phyloP scores from a whole-genome alignment of 2,888 invertebrate species.

The Coenonympha arcania region DNA sequence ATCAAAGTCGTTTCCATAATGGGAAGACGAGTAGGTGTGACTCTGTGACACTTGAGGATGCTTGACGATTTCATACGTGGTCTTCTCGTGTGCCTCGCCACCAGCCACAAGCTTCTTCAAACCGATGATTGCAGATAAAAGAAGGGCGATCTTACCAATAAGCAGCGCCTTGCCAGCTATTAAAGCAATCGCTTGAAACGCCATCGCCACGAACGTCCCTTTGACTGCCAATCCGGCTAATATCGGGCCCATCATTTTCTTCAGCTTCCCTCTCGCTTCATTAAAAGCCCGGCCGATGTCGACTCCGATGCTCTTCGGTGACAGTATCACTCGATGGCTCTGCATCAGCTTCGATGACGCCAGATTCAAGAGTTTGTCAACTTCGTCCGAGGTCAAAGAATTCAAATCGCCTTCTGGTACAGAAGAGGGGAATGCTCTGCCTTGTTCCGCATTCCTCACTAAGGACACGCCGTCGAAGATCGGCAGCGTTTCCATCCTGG shows the following conservation, averaged over 20 bases:
- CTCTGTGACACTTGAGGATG: conserved; percentile 87
- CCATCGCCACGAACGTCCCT: conserved; percentile 81
- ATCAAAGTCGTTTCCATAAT: conserved; percentile 77
- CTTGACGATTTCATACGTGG: conserved; percentile 88
- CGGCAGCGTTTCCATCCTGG: conserved; percentile 76
- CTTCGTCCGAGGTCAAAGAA: conserved; percentile 73
- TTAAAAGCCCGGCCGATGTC: conserved; percentile 64
- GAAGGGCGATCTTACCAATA: conserved; percentile 87
- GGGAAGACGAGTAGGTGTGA: conserved; percentile 81
- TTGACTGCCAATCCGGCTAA: conserved; percentile 81
- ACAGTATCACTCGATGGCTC: conserved; percentile 74
- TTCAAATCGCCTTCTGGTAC: conserved; percentile 75
- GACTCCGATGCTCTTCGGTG: conserved; percentile 56
- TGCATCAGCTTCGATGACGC: conserved; percentile 75
- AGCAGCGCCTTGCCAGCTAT: conserved; percentile 87
- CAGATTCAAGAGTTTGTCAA: conserved; percentile 74
- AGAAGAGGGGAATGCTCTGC: conserved; percentile 65
- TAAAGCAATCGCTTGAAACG: conserved; percentile 81
- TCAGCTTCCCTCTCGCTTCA: conserved; percentile 76
- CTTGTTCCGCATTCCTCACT: conserved; percentile 62
- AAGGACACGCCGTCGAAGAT: conserved; percentile 77
- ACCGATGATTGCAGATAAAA: conserved; percentile 84
- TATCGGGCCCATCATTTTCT: conserved; percentile 79
- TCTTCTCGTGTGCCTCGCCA: conserved; percentile 81
- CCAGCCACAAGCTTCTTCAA: conserved; percentile 83